Conservation (phyloP, 2,797 vertebrate genomes). For the Alouatta caraya region DNA sequence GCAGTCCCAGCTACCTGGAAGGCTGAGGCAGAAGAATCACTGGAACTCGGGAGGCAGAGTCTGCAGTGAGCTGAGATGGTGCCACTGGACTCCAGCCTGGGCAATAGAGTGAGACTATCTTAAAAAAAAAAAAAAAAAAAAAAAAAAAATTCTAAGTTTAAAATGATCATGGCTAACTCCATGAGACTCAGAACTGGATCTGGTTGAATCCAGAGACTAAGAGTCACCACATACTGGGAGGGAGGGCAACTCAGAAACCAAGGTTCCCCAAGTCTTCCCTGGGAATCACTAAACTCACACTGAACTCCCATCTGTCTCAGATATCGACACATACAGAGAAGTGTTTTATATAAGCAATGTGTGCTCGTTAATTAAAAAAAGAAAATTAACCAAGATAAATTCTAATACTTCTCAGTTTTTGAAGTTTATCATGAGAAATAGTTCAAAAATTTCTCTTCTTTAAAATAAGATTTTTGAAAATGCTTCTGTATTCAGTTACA, state of each 20-base stretch:
- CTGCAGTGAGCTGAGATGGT: too few species aligned
- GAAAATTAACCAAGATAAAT: neutral
- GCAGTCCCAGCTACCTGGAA: too few species aligned
- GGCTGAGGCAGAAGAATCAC: too few species aligned
- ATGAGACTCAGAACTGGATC: neutral
- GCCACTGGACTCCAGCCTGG: too few species aligned
- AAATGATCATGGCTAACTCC: neutral
- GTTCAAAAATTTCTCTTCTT: neutral
- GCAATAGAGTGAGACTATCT: too few species aligned
- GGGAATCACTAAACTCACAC: neutral
- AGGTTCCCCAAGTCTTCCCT: neutral
- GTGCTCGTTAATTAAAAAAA: neutral
- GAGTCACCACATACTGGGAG: neutral
- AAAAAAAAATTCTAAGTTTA: neutral
- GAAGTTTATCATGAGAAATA: neutral
- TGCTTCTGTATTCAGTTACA: neutral
- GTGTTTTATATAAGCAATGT: neutral
- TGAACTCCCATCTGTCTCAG: neutral
- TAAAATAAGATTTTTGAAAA: constrained; percentile 39
- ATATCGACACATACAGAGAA: neutral
- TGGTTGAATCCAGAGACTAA: neutral
- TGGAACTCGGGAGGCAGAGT: too few species aligned
- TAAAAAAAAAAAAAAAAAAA: too few species aligned
- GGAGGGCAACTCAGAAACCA: neutral
- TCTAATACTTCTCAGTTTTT: neutral